Evolutionary conservation across 2,888 invertebrate genomes (phyloP).

Genomic region (Cantharis rufa): DNA sequence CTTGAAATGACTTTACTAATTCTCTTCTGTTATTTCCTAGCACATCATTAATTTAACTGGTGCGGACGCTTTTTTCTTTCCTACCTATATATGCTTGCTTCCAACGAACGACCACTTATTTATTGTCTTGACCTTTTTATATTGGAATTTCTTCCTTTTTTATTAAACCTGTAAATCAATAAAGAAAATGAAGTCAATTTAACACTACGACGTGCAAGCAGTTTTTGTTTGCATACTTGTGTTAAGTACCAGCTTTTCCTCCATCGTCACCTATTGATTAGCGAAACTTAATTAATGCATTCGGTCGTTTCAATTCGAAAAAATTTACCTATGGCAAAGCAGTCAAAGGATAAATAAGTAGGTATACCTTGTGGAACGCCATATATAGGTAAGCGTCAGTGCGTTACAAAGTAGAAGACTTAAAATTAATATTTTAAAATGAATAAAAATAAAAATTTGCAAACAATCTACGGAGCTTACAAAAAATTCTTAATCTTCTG

Average conservation of each 20-base stretch:
- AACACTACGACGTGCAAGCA: neutral
- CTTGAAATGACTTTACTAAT: conserved; percentile 47
- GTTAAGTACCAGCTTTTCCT: neutral
- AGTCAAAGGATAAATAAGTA: neutral
- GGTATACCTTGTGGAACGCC: neutral
- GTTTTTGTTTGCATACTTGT: neutral
- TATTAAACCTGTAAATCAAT: neutral
- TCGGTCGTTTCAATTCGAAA: neutral
- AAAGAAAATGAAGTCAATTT: neutral
- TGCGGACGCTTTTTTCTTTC: conserved; percentile 18
- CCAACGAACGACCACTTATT: conserved; percentile 9
- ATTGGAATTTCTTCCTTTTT: conserved; percentile 10
- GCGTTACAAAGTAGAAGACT: neutral
- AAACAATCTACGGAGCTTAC: neutral
- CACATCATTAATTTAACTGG: conserved; percentile 46
- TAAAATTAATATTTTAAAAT: neutral
- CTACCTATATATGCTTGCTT: neutral
- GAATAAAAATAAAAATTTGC: neutral
- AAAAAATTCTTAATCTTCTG: conserved; percentile 6
- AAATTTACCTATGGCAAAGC: neutral
- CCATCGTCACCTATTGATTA: neutral
- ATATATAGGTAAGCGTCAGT: neutral
- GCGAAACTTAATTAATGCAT: neutral
- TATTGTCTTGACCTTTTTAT: conserved; percentile 8
- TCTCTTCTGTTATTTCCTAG: conserved; percentile 43